Percentiles rank a stretch among this genome's conserved stretches.
Evolutionary conservation across 2,113 vertebrate genomes (phyloP).

Genomic region (Polypterus senegalus): DNA sequence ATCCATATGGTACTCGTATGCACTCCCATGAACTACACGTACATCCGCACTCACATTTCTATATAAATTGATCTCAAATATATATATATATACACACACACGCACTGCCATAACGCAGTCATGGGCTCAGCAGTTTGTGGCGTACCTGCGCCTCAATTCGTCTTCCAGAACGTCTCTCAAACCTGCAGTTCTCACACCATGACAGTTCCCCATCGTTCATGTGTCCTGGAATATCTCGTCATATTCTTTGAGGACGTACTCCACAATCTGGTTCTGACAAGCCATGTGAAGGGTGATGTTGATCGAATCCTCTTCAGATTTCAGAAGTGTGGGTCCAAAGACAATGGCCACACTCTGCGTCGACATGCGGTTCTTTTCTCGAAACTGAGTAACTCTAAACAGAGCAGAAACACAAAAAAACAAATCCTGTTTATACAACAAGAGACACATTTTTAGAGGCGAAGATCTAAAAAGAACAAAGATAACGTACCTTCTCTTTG

Average conservation of each 20-base stretch:
- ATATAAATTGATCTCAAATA: no score
- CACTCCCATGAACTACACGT: no score
- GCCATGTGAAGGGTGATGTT: constrained; percentile 87
- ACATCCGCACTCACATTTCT: no score
- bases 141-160: constrained; percentile 11
- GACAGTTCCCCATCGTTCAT: constrained; percentile 25
- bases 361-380: constrained; percentile 81
- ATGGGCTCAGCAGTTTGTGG: background rate
- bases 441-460: no score
- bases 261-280: constrained; percentile 94
- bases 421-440: no score
- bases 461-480: no score
- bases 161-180: background rate
- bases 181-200: background rate
- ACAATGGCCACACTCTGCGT: constrained; percentile 86
- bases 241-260: constrained; percentile 76
- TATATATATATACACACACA: no score
- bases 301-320: constrained; percentile 59
- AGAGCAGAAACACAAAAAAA: no score
- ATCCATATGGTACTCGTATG: no score
- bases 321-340: constrained; percentile 83
- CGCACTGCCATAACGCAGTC: no score
- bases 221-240: constrained; percentile 53
- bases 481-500: no score
- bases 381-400: constrained; percentile 60